These are phyloP conservation scores for Salvelinus alpinus DNA, from an alignment of 2,113 vertebrate genomes.

Conservation along the genomic window DNA sequence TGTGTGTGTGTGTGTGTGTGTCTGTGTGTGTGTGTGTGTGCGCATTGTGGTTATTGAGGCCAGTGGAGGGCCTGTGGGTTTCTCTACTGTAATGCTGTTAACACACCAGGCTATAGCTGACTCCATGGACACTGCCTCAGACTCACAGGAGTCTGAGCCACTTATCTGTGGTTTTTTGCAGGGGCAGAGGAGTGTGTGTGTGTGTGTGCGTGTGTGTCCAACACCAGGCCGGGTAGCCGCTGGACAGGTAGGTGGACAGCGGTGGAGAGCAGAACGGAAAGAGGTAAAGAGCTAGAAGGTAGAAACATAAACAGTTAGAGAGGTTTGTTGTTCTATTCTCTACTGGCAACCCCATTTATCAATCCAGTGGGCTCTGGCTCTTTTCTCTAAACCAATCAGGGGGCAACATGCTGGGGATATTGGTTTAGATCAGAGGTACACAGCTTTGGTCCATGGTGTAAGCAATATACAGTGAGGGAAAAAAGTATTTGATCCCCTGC, in stretches of 20 bases:
- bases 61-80: slow-evolving; percentile 45
- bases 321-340: slow-evolving; percentile 34
- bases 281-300: slow-evolving; percentile 17
- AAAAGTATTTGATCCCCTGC: no score
- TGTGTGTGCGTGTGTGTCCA: no score
- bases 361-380: not conserved
- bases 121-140: not conserved
- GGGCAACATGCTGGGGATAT: not conserved
- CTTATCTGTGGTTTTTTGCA: slow-evolving; percentile 39
- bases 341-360: slow-evolving; percentile 1
- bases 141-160: slow-evolving; percentile 1
- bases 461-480: no score
- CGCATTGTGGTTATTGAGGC: slow-evolving; percentile 50
- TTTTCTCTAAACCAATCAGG: not conserved
- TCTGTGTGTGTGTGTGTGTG: not conserved
- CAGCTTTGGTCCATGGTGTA: not conserved
- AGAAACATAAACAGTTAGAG: slow-evolving; percentile 27
- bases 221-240: not conserved
- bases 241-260: slow-evolving; percentile 37
- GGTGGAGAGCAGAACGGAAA: not conserved
- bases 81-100: slow-evolving; percentile 48
- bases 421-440: not conserved
- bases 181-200: not conserved
- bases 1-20: not conserved
- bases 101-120: slow-evolving; percentile 53